Conservation (phyloP, 2,113 vertebrate genomes). For the Rana temporaria region DNA sequence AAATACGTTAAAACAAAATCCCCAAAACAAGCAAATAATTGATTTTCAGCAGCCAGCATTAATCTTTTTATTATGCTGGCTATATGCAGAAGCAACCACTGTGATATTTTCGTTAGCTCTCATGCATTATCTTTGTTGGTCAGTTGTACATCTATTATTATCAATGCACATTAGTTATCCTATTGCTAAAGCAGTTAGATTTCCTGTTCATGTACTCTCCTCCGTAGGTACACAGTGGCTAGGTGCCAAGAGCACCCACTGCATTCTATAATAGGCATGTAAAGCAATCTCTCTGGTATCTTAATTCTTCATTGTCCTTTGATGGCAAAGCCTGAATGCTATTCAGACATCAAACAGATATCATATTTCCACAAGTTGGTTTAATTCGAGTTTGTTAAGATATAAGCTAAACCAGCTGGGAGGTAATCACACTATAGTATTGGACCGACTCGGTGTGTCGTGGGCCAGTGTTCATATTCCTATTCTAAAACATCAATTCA, state of each 20-base stretch:
- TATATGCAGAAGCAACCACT: not conserved
- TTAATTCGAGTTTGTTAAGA: slow-evolving; percentile 61
- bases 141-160: not conserved
- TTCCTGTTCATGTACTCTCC: slow-evolving; percentile 1
- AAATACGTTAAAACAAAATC: too few relatives aligned
- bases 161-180: slow-evolving; percentile 2
- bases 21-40: too few relatives aligned
- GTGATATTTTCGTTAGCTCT: not conserved
- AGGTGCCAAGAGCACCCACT: slow-evolving; percentile 37
- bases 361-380: slow-evolving; percentile 58
- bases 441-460: slow-evolving; percentile 25
- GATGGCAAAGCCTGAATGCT: slow-evolving; percentile 58
- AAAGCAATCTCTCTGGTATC: slow-evolving; percentile 55
- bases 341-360: slow-evolving; percentile 60
- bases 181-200: not conserved
- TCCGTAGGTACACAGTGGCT: slow-evolving; percentile 38
- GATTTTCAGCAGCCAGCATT: too few relatives aligned
- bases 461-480: slow-evolving; percentile 53
- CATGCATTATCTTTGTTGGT: not conserved
- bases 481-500: slow-evolving; percentile 56
- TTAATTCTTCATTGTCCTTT: slow-evolving; percentile 53
- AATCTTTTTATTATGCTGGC: too few relatives aligned
- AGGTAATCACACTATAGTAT: slow-evolving; percentile 53
- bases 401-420: slow-evolving; percentile 35
- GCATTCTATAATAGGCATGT: slow-evolving; percentile 47